Percentiles rank a stretch among this genome's conserved stretches.
Evolutionary conservation across 2,113 vertebrate genomes (phyloP).

Genomic region (Rhinoderma darwinii): DNA sequence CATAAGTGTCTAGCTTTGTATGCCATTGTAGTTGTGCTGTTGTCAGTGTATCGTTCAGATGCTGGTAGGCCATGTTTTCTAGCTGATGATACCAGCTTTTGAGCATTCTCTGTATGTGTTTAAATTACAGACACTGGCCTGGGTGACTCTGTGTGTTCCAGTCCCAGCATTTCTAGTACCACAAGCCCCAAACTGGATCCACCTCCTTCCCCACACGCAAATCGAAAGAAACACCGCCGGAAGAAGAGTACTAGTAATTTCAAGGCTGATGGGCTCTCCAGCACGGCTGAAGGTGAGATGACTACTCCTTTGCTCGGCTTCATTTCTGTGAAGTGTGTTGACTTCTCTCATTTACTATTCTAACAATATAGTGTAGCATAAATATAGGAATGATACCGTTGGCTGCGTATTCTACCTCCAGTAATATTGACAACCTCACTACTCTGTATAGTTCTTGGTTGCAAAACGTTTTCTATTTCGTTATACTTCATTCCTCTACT

Average conservation of each 20-base stretch:
- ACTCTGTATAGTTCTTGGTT: background rate
- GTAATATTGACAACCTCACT: background rate
- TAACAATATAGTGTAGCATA: background rate
- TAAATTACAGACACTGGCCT: conserved; percentile 83
- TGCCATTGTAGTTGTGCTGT: too few relatives aligned
- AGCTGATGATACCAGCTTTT: too few relatives aligned
- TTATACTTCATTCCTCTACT: background rate
- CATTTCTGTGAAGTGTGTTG: background rate
- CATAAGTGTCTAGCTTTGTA: too few relatives aligned
- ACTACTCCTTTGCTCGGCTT: background rate
- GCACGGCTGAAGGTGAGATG: conserved; percentile 91
- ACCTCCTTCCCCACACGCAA: conserved; percentile 94
- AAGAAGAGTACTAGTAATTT: conserved; percentile 99
- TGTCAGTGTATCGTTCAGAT: too few relatives aligned
- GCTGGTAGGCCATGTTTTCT: too few relatives aligned
- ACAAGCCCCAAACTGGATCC: conserved; percentile 96
- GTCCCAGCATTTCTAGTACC: conserved; percentile 92
- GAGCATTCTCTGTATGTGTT: conserved; percentile 34
- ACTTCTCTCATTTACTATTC: background rate
- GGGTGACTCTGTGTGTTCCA: conserved; percentile 92
- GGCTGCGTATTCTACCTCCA: background rate
- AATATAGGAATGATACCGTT: background rate
- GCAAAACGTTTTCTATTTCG: background rate
- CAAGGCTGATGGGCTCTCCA: conserved; percentile 89
- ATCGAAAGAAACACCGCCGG: conserved; percentile 96